Evolutionary conservation across 2,797 vertebrate genomes (phyloP), one percentile per base, ranked within the genome.

Genomic region (Anabacerthia variegaticeps): DNA sequence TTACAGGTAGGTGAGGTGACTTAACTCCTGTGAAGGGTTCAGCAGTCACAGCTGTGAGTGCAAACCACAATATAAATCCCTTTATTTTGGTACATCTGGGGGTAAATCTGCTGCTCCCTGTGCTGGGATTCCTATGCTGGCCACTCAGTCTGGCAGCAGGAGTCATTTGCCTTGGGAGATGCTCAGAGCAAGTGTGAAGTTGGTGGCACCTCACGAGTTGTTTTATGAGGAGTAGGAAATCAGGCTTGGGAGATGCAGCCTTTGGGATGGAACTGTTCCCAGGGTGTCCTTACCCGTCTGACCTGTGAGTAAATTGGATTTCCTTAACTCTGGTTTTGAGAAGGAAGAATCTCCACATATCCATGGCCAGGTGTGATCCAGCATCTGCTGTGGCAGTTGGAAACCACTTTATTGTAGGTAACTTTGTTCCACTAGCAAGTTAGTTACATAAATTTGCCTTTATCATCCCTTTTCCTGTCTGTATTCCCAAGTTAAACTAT

Each of bases 401-500:
- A 65, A 92, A 78, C 75, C 84, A 46, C 67, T 75, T 63, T 18
- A 21, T 65, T 84, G 68, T 52, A 66, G 37, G 49, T 61, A 66
- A 80, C 10, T 41, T 67, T 34, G 55, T 62, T 66, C 84, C 51
- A 16, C 39, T 37, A 62, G 63, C 34, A 51, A 52, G 55, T 59
- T 37, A 61, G 61, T 58, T 43, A 34, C 43, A 13, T 59, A 15
- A n/a, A 32, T 62, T 83, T 84, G 46, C 69, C 55, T 71, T 74
- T 62, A 16, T 44, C 62, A 28, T 32, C 69, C 71, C 41, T 69
- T 81, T 77, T 37, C 19, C 72, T 75, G 75, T 78, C 84, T 78
- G 68, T 77, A 26, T 55, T 86, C 52, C 93, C 91, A 79, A 56
- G 30, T 56, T 91, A 51, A 93, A 80, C 69, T 93, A 66, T 85